Base-by-base conservation (phyloP, 2,113 vertebrate species). In the Nicator chloris region DNA sequence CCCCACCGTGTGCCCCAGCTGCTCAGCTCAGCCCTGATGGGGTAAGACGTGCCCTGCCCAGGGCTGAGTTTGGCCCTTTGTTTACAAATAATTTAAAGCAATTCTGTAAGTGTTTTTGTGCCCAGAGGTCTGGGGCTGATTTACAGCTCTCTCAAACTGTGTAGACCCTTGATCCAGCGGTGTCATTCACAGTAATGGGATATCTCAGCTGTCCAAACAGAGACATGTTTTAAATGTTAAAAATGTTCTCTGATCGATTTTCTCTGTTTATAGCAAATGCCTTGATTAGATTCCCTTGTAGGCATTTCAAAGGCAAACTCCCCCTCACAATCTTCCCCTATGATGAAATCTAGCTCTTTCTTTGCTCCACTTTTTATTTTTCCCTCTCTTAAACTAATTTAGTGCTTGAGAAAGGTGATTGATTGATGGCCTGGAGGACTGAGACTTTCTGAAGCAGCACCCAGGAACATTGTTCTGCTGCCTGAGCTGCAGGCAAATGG, bases 171-270 rank as follows among this genome's bases (percentile, higher is more conserved):
- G 94, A 96, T 96, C 92, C 18, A 9, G 68, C 13, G 0, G 68
- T 93, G 94, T 94, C 90, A 91, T 63, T 97, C 94, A 88, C 92
- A 77, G 90, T 96, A 96, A 96, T 90, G 90, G 94, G 93, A 93
- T 96, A 90, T 90, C 88, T 96, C 94, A 96, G 95, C 96, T 96
- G 88, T 97, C 94, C 93, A 94, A 96, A 95, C 90, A 93, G 85
- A 95, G 92, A 92, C 94, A 94, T 96, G 85, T 91, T 97, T 93
- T 90, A 95, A 93, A 97, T 96, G 96, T 97, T 96, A 94, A 97
- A 96, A 97, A 95, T 94, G 91, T 86, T 95, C 92, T 17, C 24
- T 65, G 76, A 97, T 96, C 51, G 76, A 97, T 97, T 95, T 94
- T 96, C 92, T 75, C 90, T 96, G 96, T 96, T 96, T 94, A 83